Conservation (phyloP, 2,113 vertebrate species). For the Takifugu bimaculatus region DNA sequence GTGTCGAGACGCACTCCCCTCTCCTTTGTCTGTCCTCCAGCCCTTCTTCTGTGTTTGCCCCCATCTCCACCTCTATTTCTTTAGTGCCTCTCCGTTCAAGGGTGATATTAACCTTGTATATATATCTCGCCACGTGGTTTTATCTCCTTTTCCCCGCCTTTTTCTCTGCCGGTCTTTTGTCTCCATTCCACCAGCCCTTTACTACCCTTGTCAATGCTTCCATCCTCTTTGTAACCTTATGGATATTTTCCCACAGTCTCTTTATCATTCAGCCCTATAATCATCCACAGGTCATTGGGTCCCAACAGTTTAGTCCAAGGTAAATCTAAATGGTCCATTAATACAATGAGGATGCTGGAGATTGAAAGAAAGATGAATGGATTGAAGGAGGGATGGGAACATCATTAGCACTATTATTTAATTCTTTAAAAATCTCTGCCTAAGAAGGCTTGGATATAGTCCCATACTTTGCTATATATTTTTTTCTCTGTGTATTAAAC, state of each 20-base stretch:
- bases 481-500: background rate
- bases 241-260: constrained; percentile 4
- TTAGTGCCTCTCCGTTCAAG: constrained; percentile 23
- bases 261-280: constrained; percentile 33
- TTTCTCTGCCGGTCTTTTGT: background rate
- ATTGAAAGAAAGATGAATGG: constrained; percentile 14
- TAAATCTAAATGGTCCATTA: constrained; percentile 35
- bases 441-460: too few relatives aligned
- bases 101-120: constrained; percentile 53
- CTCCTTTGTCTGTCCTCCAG: constrained; percentile 45
- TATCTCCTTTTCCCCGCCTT: constrained; percentile 1
- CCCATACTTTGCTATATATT: too few relatives aligned
- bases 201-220: background rate
- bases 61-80: constrained; percentile 18
- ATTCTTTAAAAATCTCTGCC: too few relatives aligned
- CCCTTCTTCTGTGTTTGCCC: constrained; percentile 15
- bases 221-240: constrained; percentile 2
- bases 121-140: constrained; percentile 13
- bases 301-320: constrained; percentile 47
- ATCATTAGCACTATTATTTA: too few relatives aligned
- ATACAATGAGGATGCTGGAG: constrained; percentile 18
- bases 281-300: constrained; percentile 35
- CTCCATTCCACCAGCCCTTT: too few relatives aligned
- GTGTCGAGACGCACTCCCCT: constrained; percentile 40
- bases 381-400: constrained; percentile 3